Base-by-base conservation (phyloP, 1,140 invertebrate genomes). In the Solenopsis invicta region DNA sequence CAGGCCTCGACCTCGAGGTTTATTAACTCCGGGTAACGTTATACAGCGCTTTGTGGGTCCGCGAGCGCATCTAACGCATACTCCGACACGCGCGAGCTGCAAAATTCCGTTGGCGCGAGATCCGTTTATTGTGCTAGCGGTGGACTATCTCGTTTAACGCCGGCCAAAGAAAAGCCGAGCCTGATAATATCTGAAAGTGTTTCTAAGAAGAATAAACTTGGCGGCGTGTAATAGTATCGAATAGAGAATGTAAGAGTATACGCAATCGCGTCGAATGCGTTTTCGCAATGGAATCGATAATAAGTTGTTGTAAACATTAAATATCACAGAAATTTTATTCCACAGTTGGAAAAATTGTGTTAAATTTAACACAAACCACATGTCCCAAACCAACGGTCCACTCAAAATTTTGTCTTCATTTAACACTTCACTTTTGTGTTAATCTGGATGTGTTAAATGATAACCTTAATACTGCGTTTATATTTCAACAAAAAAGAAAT, bases 21-120 rank as follows among this genome's bases (percentile, higher is more conserved):
- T 94, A 94, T 94, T 94, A 94, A 94, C 93, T 93, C 90, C 86
- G 87, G 88, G 85, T 93, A 92, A 93, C 89, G 92, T 91, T 93
- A 92, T 93, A 91, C 91, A 92, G 85, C 93, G 88, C 87, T 64
- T 82, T 80, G 87, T 86, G 88, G 85, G 89, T 77, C 75, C 87
- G 88, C 85, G 87, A 61, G 81, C 78, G 64, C 80, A 61, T 75
- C 80, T 84, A 84, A 84, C 80, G 80, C 80, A 84, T 24, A 84
- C 69, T 62, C 69, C 69, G 69, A 84, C 80, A 75, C 80, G 80
- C 80, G 80, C 54, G 69, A 62, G 29, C 56, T 62, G 54, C 69
- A 71, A 84, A 84, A 84, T 75, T 84, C 45, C 50, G 69, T 61
- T 61, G 54, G 37, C 29, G 54, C 37, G 75, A 84, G 80, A 50